Conservation (phyloP, 2,888 invertebrate genomes). For the Sminthurinus aureus region DNA sequence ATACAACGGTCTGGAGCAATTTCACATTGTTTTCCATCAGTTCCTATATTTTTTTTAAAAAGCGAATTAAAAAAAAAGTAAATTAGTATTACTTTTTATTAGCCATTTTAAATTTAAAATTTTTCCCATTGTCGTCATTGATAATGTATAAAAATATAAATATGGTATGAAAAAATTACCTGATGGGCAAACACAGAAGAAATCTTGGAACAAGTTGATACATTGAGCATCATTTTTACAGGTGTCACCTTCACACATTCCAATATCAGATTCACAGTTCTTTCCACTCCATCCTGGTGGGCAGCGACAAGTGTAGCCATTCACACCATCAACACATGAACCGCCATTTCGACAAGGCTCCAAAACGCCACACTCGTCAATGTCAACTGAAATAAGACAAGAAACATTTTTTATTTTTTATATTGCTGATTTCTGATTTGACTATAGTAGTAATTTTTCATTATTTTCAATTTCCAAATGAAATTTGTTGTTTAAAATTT, state of each 20-base stretch:
- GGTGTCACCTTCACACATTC: constrained; percentile 83
- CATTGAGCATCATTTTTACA: constrained; percentile 93
- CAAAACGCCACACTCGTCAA: constrained; percentile 81
- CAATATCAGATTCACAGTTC: constrained; percentile 86
- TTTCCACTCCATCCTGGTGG: constrained; percentile 85
- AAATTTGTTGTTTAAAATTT: no score
- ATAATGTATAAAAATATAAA: no score
- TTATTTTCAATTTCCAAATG: no score
- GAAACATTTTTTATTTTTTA: no score
- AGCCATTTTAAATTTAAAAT: no score
- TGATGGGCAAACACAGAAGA: constrained; percentile 91
- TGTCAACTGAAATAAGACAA: constrained; percentile 61
- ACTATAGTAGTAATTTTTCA: no score
- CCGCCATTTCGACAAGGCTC: constrained; percentile 90
- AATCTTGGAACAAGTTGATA: constrained; percentile 90
- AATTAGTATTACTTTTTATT: no score
- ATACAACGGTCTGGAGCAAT: constrained; percentile 95
- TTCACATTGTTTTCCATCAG: constrained; percentile 96
- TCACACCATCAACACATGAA: constrained; percentile 84
- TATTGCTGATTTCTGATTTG: no score
- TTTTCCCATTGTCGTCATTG: no score
- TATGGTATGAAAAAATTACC: no score
- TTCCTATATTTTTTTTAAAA: constrained; percentile 62
- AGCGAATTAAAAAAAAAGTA: no score
- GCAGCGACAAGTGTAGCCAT: constrained; percentile 82